A percentile compares a stretch with the other conserved stretches of the same genome.
Evolutionary conservation across 1,140 invertebrate species (phyloP).

Genomic region (Drosophila malerkotliana): DNA sequence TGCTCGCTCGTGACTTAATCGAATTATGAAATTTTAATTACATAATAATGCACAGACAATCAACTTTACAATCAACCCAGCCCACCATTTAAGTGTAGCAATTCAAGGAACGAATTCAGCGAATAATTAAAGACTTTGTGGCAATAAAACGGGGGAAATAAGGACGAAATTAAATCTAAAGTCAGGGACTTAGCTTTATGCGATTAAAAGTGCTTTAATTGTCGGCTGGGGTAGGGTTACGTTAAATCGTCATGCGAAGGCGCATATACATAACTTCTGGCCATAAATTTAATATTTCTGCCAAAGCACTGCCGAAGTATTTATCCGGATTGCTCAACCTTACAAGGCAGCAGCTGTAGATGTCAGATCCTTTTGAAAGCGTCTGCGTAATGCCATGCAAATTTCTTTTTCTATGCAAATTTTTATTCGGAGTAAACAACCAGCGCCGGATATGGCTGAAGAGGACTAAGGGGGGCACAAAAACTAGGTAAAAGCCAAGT

Average conservation of each 20-base stretch:
- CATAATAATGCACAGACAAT: constrained; percentile 52
- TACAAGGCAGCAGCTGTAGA: constrained; percentile 20
- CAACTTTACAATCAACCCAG: constrained; percentile 8
- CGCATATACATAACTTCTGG: background rate
- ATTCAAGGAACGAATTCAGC: constrained; percentile 1
- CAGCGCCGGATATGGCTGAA: constrained; percentile 41
- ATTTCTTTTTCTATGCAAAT: constrained; percentile 78
- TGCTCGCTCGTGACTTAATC: constrained; percentile 45
- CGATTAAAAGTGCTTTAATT: constrained; percentile 27
- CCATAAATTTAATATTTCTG: constrained; percentile 36
- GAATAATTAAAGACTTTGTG: constrained; percentile 10
- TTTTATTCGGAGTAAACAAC: constrained; percentile 63
- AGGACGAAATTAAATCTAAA: constrained; percentile 8
- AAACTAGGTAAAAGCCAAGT: constrained; percentile 53
- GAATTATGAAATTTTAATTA: constrained; percentile 71
- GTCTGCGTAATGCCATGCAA: constrained; percentile 77
- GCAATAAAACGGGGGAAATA: constrained; percentile 8
- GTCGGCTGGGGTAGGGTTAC: background rate
- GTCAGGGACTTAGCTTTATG: constrained; percentile 18
- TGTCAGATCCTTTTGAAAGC: constrained; percentile 48
- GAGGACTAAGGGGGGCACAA: constrained; percentile 11
- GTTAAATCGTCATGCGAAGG: background rate
- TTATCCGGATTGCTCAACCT: constrained; percentile 19
- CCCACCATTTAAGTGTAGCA: constrained; percentile 1
- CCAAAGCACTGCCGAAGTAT: constrained; percentile 7